Percentiles rank a stretch among this genome's conserved stretches.
Evolutionary conservation across 2,888 invertebrate species (phyloP).

Genomic region (Steinernema scapterisci): DNA sequence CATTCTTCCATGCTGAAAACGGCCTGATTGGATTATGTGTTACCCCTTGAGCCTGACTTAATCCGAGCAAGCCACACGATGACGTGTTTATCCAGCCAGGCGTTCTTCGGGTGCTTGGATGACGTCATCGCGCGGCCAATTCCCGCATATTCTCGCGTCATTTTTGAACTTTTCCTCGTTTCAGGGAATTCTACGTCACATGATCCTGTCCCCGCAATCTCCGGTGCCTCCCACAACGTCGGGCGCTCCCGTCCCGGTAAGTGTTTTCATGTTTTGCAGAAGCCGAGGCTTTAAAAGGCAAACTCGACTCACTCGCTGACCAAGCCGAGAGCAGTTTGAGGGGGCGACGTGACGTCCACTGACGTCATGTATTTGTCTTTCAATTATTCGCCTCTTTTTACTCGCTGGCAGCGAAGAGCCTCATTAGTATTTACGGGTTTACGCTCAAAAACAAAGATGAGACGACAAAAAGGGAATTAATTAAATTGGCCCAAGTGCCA

Average conservation of each 20-base stretch:
- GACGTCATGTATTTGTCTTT: constrained; percentile 20
- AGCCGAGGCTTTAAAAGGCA: too few species aligned
- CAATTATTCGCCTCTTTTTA: constrained; percentile 6
- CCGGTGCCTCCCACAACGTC: not conserved
- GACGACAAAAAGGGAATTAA: not conserved
- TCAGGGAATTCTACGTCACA: constrained; percentile 5
- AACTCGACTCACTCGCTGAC: not conserved
- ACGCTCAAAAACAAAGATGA: constrained; percentile 9
- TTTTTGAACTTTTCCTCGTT: not conserved
- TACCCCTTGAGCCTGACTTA: too few species aligned
- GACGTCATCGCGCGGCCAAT: not conserved
- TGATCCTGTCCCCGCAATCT: not conserved
- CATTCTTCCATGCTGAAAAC: too few species aligned
- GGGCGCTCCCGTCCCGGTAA: not conserved
- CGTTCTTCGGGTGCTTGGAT: not conserved
- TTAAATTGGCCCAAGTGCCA: not conserved
- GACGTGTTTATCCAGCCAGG: too few species aligned
- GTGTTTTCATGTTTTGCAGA: too few species aligned
- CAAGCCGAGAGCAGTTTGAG: not conserved
- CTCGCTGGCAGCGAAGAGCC: not conserved
- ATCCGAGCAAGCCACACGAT: too few species aligned
- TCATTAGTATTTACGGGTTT: constrained; percentile 1
- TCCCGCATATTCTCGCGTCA: not conserved
- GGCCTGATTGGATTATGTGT: too few species aligned
- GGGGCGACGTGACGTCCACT: constrained; percentile 12